Evolutionary conservation across 1,140 invertebrate genomes (phyloP), one percentile per base, ranked within the genome.

Genomic region (Paraescarpia echinospica): DNA sequence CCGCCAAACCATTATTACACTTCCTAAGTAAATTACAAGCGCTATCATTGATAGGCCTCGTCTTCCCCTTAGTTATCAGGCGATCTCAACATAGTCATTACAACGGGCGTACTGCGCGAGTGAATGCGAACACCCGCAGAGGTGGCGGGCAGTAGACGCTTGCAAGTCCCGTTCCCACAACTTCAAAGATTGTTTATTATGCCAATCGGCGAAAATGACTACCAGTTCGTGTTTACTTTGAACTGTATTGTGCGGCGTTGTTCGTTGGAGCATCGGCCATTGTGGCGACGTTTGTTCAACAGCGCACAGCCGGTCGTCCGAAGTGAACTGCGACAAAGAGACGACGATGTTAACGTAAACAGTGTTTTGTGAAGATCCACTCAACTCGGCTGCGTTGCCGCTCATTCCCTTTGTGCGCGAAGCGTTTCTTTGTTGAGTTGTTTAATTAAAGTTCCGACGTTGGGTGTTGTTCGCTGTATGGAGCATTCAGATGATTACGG

Each of bases 101-200:
- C 59, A 77, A 18, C 59, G 59, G 22, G 12, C 59, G 59, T 12
- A 18, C 27, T 2, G 59, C 12, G 59, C 27, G 9, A 18, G 0
- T 77, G 59, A 77, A 77, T 77, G 59, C 59, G 2, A 12, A 2
- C 59, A 27, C 59, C 59, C 22, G 59, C 59, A 27, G 59, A 18
- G 59, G 59, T 6, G 8, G 22, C 2, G 2, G 14, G 0, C 59
- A 27, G 59, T 4, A 77, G 59, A 77, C 59, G 18, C 22, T 77
- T 2, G 59, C 59, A 77, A 27, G 59, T 2, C 59, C 12, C 59
- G 9, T 77, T 77, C 59, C 59, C 59, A 77, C 59, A 77, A 77
- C 59, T 77, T 77, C 59, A 77, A 77, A 77, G 59, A 77, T 77
- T 77, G 59, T 77, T 77, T 77, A 77, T 77, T 77, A 77, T 77